Base-by-base conservation (phyloP, 2,113 vertebrate species). In the Notarius quadriscutis region DNA sequence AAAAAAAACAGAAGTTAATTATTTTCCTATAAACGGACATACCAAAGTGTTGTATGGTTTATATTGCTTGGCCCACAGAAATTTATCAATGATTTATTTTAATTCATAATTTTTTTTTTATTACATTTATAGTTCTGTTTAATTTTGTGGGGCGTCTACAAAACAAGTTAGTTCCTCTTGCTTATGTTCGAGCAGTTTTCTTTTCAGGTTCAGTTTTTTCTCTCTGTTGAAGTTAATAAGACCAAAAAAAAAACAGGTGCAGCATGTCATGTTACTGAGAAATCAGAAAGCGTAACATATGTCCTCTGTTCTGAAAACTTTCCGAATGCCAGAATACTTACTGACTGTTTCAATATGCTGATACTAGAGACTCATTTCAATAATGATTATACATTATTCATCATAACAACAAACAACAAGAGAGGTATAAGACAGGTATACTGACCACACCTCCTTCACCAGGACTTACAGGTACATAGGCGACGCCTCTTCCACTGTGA, bases 191-290 rank as follows among this genome's bases (percentile, higher is more conserved):
- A 15, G n/a, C 1, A 67, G 10, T 6, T 69, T 5, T 69, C 27
- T 74, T 48, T 2, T 3, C 7, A 48, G 18, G 17, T 48, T 62
- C 63, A 41, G n/a, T 25, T 11, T 50, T 5, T 3, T 25, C 5
- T 20, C 71, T 74, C 34, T 48, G 2, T 22, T 20, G 17, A 72
- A 18, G 2, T 41, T 41, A 48, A 72, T 72, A 20, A 20, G 15
- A 72, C 0, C 10, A 74, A 74, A 72, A 41, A 34, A 74, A 48
- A 48, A 74, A 41, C 74, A 77, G 48, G 48, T 77, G 48, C 74
- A 53, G 48, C 22, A 77, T 51, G 48, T 77, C 74, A 77, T 51
- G 11, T 51, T 77, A 77, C 74, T 77, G 74, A 77, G 48, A 77
- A 77, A 51, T 11, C 22, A 53, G 48, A n/a, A 77, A 14, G 74